Evolutionary conservation across 2,797 vertebrate species (phyloP), one percentile per base, ranked within the genome.

Genomic region (Falco concolor): DNA sequence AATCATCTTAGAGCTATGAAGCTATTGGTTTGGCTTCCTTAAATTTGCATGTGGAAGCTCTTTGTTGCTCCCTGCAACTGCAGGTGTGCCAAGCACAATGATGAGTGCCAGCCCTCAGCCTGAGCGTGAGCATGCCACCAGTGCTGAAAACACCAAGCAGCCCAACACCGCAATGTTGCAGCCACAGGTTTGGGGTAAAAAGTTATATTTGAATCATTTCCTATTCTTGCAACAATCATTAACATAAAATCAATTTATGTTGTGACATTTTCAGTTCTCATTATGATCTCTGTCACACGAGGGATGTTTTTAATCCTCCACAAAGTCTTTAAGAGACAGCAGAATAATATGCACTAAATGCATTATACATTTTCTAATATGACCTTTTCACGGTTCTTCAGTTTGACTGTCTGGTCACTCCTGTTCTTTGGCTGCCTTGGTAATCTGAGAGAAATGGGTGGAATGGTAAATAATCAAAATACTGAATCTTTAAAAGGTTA

Each of bases 181-280:
- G 69, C 2, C 4, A 40, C 4, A 74, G 64, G 38, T 45, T 93
- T 34, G 59, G 76, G 17, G 42, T 36, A 77, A 87, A 92, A 93
- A 73, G 86, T 52, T 89, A 13, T 73, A 84, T 73, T 94, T 63
- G 79, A 91, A 74, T 83, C 34, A 68, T 91, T 95, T 86, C 80
- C 81, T 49, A 27, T 81, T 74, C 65, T 89, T 93, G 84, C 90
- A 92, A 95, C 88, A 76, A 91, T 75, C 88, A 96, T 96, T 96
- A 96, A 96, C 93, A 93, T 91, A 95, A 96, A 97, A 93, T 96
- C 95, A 97, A 96, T 97, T 96, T 95, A 87, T 94, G 74, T 90
- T 94, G 88, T 95, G 92, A 93, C 95, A 97, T 97, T 97, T 97
- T 96, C 95, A 95, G 90, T 95, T 97, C 92, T 90, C 65, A 85